Percentiles rank a stretch among this genome's conserved stretches.
Conservation (phyloP, 2,797 vertebrate genomes). For the Masticophis lateralis region DNA sequence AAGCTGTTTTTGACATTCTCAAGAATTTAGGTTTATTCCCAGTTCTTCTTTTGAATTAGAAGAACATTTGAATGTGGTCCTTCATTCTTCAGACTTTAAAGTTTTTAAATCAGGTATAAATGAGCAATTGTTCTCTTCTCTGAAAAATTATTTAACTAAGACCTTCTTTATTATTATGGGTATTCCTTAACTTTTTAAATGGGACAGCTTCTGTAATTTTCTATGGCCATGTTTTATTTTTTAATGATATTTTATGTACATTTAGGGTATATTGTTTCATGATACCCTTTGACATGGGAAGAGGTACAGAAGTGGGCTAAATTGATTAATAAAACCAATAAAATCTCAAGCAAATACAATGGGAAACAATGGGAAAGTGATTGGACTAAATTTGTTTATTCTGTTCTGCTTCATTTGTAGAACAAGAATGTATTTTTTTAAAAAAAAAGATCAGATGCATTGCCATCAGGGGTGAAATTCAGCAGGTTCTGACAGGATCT, state of each 20-base stretch:
- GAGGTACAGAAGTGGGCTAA: not conserved
- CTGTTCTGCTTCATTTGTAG: not conserved
- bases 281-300: not conserved
- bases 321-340: not conserved
- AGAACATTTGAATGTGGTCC: not conserved
- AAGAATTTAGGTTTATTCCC: not conserved
- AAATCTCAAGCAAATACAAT: not conserved
- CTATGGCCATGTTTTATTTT: not conserved
- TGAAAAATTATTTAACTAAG: not conserved
- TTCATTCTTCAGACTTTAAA: not conserved
- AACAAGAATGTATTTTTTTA: not conserved
- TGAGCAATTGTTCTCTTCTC: not conserved
- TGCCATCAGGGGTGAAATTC: not conserved
- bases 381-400: not conserved
- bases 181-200: not conserved
- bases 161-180: not conserved
- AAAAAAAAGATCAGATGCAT: not conserved
- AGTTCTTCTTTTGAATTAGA: not conserved
- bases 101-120: not conserved
- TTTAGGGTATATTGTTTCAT: not conserved
- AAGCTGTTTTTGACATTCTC: not conserved
- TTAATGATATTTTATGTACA: not conserved
- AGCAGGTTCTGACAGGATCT: too few relatives aligned
- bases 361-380: not conserved
- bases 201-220: not conserved